Evolutionary conservation across 2,888 invertebrate genomes (phyloP).

Genomic region (Asteroscopus sphinx): DNA sequence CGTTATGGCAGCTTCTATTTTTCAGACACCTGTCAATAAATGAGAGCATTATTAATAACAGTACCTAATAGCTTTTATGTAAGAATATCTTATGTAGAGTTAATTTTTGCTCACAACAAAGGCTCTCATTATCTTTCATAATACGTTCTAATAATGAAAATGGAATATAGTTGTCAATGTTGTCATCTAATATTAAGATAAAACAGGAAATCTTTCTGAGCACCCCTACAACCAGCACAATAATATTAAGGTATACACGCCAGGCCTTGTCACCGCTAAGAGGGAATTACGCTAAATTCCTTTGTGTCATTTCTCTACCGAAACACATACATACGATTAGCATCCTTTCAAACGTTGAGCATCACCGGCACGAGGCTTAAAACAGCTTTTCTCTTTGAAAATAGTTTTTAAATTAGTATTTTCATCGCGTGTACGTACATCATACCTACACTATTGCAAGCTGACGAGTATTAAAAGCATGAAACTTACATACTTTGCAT

Average conservation of each 20-base stretch:
- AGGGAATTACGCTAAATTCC: constrained; percentile 51
- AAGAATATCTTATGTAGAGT: neutral
- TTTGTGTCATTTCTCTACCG: constrained; percentile 48
- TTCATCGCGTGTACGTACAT: constrained; percentile 10
- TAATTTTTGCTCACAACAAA: constrained; percentile 1
- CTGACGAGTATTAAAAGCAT: constrained; percentile 9
- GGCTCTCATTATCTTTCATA: constrained; percentile 14
- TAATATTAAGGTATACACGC: constrained; percentile 41
- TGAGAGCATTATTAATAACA: constrained; percentile 4
- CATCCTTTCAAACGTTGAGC: constrained; percentile 39
- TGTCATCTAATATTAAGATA: constrained; percentile 22
- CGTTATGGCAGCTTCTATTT: constrained; percentile 17
- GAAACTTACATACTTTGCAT: constrained; percentile 5
- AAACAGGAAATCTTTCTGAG: constrained; percentile 46
- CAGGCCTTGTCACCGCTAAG: constrained; percentile 44
- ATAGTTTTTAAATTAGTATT: constrained; percentile 32
- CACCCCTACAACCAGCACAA: constrained; percentile 34
- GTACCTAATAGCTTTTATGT: neutral
- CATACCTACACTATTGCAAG: neutral
- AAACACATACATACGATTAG: constrained; percentile 41
- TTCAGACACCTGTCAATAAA: constrained; percentile 22
- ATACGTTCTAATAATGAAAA: constrained; percentile 42
- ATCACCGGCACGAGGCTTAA: constrained; percentile 25
- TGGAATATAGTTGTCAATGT: constrained; percentile 42
- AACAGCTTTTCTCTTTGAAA: constrained; percentile 32